Conservation (phyloP, 2,888 invertebrate species). For the Rotaria socialis region DNA sequence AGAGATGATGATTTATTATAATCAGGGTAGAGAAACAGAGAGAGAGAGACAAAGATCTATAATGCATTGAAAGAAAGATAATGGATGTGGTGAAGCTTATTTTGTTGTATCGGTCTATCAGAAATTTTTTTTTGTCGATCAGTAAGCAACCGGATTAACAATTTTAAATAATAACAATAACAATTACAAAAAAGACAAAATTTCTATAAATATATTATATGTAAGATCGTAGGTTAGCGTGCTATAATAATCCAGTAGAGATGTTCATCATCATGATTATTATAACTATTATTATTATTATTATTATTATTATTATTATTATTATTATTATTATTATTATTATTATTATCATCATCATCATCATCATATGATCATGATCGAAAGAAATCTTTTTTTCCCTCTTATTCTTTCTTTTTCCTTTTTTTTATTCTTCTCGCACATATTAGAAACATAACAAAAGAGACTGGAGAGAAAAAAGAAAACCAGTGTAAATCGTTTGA, state of each 20-base stretch:
- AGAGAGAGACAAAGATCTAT: neutral
- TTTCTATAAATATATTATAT: neutral
- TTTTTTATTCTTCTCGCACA: slow-evolving; percentile 3
- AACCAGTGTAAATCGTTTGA: neutral
- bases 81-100: neutral
- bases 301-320: neutral
- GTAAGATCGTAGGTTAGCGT: neutral
- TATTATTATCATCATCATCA: neutral
- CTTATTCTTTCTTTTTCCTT: neutral
- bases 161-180: slow-evolving; percentile 1
- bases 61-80: neutral
- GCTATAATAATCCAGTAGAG: slow-evolving; percentile 7
- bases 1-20: slow-evolving; percentile 23
- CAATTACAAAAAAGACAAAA: neutral
- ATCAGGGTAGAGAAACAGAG: neutral
- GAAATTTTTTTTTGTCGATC: slow-evolving; percentile 1
- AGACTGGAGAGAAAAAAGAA: neutral
- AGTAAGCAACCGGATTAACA: neutral
- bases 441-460: slow-evolving; percentile 27
- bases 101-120: neutral
- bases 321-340: neutral
- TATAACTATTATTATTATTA: neutral
- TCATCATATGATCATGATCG: neutral
- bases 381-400: neutral
- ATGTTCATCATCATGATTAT: slow-evolving; percentile 1